A percentile compares a stretch with the other conserved stretches of the same genome.
Evolutionary conservation across 23 tunicate genomes (phyloP).

Genomic region (Styela clava): DNA sequence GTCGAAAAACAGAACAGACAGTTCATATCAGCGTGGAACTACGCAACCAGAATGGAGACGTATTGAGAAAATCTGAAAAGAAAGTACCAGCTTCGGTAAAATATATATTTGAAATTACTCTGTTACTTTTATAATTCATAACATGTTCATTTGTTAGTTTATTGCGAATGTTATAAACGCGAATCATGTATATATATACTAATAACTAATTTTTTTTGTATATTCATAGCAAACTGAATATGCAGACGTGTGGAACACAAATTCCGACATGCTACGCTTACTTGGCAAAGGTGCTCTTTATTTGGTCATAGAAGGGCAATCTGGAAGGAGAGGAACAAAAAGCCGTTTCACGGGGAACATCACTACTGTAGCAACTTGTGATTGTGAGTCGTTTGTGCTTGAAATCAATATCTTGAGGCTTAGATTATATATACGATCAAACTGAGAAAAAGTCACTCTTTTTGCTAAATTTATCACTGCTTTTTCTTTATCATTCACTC

Average conservation of each 20-base stretch:
- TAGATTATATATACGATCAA: no score
- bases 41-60: constrained; percentile 4
- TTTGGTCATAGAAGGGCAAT: constrained; percentile 23
- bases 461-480: no score
- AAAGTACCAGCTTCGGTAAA: not conserved
- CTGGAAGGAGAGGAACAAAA: constrained; percentile 6
- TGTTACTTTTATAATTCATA: not conserved
- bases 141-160: no score
- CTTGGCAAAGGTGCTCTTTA: constrained; percentile 54
- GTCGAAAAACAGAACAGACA: constrained; percentile 10
- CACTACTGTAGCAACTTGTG: constrained; percentile 39
- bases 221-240: constrained; percentile 58
- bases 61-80: constrained; percentile 27
- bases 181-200: no score
- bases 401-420: no score
- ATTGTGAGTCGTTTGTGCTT: constrained; percentile 40
- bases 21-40: constrained; percentile 12
- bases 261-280: constrained; percentile 46
- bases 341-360: constrained; percentile 38
- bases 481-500: no score
- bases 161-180: no score
- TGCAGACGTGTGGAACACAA: constrained; percentile 61
- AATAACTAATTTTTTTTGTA: no score
- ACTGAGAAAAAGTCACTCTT: no score
- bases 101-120: not conserved